Percentiles rank a stretch among this genome's conserved stretches.
phyloP scores from a whole-genome alignment of 2,888 invertebrate genomes.

The Sthenelais limicola region DNA sequence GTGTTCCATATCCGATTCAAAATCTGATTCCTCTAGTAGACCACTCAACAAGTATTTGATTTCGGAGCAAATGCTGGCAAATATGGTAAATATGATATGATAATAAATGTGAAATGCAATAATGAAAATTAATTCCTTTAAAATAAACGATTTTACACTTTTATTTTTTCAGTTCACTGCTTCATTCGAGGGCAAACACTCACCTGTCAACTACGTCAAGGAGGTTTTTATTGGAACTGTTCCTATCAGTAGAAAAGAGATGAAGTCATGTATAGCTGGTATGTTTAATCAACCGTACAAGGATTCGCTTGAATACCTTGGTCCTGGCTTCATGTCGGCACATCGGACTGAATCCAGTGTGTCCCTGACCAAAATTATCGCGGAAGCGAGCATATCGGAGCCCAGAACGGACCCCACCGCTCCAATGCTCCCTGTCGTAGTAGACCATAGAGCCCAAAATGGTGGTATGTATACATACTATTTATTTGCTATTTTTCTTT shows the following conservation, averaged over 20 bases:
- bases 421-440: conserved; percentile 45
- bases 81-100: no score
- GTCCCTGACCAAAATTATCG: conserved; percentile 48
- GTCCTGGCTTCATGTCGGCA: neutral
- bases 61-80: no score
- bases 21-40: no score
- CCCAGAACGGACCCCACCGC: conserved; percentile 46
- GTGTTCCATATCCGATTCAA: no score
- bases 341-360: no score
- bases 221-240: conserved; percentile 55
- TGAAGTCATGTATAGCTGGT: conserved; percentile 53
- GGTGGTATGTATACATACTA: no score
- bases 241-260: conserved; percentile 48
- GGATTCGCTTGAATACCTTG: conserved; percentile 46
- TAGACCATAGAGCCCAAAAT: no score
- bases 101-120: no score
- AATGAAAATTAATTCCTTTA: no score
- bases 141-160: no score
- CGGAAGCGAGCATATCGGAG: conserved; percentile 42
- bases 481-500: no score
- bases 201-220: conserved; percentile 49
- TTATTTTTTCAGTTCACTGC: conserved; percentile 49
- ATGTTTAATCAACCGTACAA: conserved; percentile 52
- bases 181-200: conserved; percentile 47
- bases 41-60: no score